Evolutionary conservation across 2,113 vertebrate species (phyloP).

Genomic region (Pelecanus crispus): DNA sequence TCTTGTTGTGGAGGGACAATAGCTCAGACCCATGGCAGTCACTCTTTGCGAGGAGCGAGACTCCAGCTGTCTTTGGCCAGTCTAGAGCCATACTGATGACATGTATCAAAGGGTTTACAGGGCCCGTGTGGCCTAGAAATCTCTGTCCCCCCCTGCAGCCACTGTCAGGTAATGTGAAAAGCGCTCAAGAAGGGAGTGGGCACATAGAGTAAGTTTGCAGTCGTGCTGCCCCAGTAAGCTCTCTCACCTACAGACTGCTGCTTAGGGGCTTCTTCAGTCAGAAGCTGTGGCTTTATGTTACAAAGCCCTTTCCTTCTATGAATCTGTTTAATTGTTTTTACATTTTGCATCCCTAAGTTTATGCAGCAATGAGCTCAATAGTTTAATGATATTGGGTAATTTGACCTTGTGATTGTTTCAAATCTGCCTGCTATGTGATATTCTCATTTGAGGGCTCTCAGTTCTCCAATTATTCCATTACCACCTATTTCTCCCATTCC

Average conservation of each 20-base stretch:
- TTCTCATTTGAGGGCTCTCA: neutral
- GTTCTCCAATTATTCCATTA: neutral
- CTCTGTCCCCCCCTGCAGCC: neutral
- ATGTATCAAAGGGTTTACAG: neutral
- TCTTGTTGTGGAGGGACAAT: neutral
- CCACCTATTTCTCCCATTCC: neutral
- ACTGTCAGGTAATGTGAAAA: neutral
- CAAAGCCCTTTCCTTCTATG: neutral
- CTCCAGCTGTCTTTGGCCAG: neutral
- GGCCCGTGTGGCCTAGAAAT: neutral
- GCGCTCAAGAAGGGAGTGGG: accelerated
- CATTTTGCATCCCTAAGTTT: neutral
- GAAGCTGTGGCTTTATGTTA: neutral
- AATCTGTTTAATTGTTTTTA: neutral
- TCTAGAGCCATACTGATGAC: neutral
- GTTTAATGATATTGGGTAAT: neutral
- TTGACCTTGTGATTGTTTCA: neutral
- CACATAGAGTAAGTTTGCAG: neutral
- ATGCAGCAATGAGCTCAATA: neutral
- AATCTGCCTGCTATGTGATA: neutral
- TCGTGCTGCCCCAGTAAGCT: neutral
- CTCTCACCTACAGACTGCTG: neutral
- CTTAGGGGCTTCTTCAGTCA: neutral
- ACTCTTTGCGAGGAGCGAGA: neutral
- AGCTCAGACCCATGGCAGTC: neutral